Percentiles rank a stretch among this genome's conserved stretches.
Evolutionary conservation across 2,888 invertebrate genomes (phyloP).

Genomic region (Cryptocheilus praepositus): DNA sequence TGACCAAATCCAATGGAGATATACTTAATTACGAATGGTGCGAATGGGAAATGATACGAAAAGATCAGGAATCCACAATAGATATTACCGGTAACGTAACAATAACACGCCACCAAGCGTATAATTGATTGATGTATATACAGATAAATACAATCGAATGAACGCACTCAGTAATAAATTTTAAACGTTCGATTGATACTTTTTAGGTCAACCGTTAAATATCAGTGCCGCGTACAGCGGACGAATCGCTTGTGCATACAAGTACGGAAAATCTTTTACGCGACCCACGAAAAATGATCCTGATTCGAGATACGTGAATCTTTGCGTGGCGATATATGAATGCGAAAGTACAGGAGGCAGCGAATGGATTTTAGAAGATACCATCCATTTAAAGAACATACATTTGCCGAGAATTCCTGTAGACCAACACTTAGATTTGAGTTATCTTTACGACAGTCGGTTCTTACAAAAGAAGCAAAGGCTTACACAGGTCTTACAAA

Average conservation of each 20-base stretch:
- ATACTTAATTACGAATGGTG: slow-evolving; percentile 83
- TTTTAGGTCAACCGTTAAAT: slow-evolving; percentile 88
- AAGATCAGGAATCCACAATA: slow-evolving; percentile 80
- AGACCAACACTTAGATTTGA: slow-evolving; percentile 88
- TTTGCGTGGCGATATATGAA: slow-evolving; percentile 97
- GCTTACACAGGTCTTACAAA: slow-evolving; percentile 88
- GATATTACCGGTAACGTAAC: slow-evolving; percentile 82
- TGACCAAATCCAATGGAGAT: slow-evolving; percentile 77
- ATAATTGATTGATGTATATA: neutral
- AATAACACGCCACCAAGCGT: no score
- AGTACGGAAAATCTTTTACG: slow-evolving; percentile 93
- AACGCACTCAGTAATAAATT: neutral
- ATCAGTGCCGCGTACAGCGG: slow-evolving; percentile 99
- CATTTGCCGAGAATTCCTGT: slow-evolving; percentile 88
- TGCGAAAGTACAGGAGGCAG: slow-evolving; percentile 98
- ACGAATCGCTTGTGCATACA: slow-evolving; percentile 97
- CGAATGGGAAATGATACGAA: slow-evolving; percentile 93
- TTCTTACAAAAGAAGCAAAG: slow-evolving; percentile 89
- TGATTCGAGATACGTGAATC: slow-evolving; percentile 89
- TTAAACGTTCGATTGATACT: neutral
- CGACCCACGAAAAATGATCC: slow-evolving; percentile 85
- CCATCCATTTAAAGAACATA: slow-evolving; percentile 94
- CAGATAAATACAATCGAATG: neutral
- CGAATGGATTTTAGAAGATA: slow-evolving; percentile 96
- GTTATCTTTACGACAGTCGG: slow-evolving; percentile 87